These are phyloP conservation scores for Gopherus flavomarginatus DNA, from an alignment of 2,113 vertebrate species.

Conservation along the genomic window DNA sequence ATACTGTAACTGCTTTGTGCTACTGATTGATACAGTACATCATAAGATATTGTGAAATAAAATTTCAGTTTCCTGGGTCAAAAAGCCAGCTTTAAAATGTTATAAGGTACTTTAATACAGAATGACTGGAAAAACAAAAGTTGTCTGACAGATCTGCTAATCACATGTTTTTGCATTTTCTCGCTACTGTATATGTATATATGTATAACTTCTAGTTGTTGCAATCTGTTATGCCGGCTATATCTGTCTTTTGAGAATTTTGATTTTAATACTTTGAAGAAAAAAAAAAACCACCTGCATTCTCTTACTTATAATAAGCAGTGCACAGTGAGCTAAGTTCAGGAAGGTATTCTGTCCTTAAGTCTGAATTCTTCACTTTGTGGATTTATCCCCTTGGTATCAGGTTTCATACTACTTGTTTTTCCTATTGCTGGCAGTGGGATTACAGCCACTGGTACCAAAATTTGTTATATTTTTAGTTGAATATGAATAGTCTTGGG, in stretches of 20 bases:
- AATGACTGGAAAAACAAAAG: not conserved
- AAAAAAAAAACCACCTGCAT: not conserved
- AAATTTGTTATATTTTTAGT: not conserved
- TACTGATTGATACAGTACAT: not conserved
- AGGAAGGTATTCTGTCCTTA: not conserved
- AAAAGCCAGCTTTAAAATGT: not conserved
- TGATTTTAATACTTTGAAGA: slow-evolving; percentile 9
- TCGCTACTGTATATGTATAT: not conserved
- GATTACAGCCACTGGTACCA: slow-evolving; percentile 2
- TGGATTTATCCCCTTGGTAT: slow-evolving; percentile 22
- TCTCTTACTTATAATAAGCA: not conserved
- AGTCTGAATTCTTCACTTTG: not conserved
- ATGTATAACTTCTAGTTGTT: not conserved
- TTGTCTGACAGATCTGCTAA: not conserved
- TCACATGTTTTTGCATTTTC: not conserved
- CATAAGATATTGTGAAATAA: not conserved
- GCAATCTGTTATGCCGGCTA: not conserved
- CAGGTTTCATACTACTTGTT: slow-evolving; percentile 21
- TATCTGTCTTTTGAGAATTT: not conserved
- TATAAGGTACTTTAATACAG: not conserved
- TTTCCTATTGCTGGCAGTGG: not conserved
- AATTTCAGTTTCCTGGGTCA: slow-evolving; percentile 7
- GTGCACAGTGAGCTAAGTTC: not conserved
- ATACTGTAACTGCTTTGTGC: not conserved
- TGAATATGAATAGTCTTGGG: not conserved